phyloP scores from a whole-genome alignment of 2,113 vertebrate species.

The Nestor notabilis region DNA sequence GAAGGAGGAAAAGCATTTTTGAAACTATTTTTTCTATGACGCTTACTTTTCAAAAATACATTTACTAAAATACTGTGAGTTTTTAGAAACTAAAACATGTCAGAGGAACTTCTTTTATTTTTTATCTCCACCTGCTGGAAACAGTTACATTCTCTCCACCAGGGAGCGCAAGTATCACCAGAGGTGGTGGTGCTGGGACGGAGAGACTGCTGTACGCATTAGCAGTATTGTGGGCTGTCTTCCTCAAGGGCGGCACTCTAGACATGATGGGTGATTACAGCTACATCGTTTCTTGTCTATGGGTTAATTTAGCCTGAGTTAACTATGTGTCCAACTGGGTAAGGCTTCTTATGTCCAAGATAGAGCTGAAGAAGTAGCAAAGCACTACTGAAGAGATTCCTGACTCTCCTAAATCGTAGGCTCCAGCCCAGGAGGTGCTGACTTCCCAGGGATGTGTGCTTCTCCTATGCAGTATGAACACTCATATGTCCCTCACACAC shows the following conservation, averaged over 20 bases:
- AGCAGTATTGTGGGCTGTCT: neutral
- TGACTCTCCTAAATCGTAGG: neutral
- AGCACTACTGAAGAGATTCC: neutral
- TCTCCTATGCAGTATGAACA: neutral
- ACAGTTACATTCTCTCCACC: neutral
- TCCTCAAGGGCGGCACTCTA: neutral
- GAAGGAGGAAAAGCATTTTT: neutral
- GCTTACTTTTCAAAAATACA: neutral
- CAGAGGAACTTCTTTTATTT: neutral
- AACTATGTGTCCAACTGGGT: neutral
- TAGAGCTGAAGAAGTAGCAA: neutral
- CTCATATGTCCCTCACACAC: neutral
- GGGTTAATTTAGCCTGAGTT: neutral
- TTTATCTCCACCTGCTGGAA: neutral
- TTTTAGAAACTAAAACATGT: neutral
- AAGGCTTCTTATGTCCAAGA: neutral
- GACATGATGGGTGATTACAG: neutral
- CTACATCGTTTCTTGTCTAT: neutral
- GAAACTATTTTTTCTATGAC: neutral
- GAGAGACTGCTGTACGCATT: fast-evolving
- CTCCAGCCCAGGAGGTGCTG: neutral
- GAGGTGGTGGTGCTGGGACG: neutral
- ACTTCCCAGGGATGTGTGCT: neutral
- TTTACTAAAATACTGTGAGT: neutral
- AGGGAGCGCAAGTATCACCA: conserved; percentile 15